Conservation (phyloP, 2,113 vertebrate genomes). For the Oreochromis tanganicae region DNA sequence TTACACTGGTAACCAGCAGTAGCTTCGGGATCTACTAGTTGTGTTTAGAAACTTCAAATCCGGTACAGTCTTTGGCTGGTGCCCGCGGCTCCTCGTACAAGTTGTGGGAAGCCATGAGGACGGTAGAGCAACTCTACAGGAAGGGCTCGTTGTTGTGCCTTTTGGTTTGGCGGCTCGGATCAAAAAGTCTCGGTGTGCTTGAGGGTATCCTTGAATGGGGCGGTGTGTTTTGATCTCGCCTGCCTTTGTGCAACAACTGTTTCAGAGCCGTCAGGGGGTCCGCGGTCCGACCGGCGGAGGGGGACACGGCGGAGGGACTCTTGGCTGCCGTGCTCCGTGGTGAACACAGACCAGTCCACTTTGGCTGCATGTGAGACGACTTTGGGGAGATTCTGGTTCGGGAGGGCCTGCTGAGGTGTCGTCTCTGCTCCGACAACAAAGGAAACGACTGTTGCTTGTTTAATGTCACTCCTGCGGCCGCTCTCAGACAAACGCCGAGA, state of each 20-base stretch:
- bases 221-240: background rate
- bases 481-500: background rate
- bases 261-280: background rate
- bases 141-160: background rate
- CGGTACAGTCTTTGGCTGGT: background rate
- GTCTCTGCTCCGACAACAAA: background rate
- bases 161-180: background rate
- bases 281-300: slow-evolving; percentile 36
- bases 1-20: background rate
- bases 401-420: background rate
- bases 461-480: background rate
- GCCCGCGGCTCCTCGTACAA: background rate
- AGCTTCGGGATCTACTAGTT: background rate
- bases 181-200: background rate
- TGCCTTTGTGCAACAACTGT: background rate
- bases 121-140: background rate
- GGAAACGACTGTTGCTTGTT: background rate
- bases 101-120: slow-evolving; percentile 39
- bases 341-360: background rate
- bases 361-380: background rate
- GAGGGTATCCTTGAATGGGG: background rate
- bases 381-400: background rate
- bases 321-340: background rate
- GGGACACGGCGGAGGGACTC: slow-evolving; percentile 28
- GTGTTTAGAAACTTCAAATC: slow-evolving; percentile 26